Evolutionary conservation across 1,140 invertebrate species (phyloP).

Genomic region (Hylaeus volcanicus): DNA sequence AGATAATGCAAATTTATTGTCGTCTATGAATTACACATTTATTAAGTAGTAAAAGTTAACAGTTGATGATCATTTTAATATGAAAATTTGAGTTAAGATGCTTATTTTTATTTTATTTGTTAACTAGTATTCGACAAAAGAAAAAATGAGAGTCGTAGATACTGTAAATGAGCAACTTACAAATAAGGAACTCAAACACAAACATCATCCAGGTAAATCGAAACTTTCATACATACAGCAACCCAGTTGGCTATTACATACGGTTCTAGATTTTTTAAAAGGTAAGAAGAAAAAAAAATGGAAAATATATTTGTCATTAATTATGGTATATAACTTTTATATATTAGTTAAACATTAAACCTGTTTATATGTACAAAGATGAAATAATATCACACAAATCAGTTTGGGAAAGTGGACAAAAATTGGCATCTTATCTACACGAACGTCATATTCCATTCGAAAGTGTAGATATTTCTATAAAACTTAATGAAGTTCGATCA

Average conservation of each 20-base stretch:
- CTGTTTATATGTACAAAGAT: conserved; percentile 48
- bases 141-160: conserved; percentile 80
- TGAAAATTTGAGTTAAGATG: neutral
- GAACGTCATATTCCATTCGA: conserved; percentile 84
- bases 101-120: conserved; percentile 81
- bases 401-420: conserved; percentile 79
- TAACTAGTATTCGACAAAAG: conserved; percentile 71
- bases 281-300: conserved; percentile 54
- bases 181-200: conserved; percentile 83
- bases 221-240: conserved; percentile 79
- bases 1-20: neutral
- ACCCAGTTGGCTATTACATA: conserved; percentile 82
- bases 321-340: neutral
- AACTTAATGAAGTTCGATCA: conserved; percentile 74
- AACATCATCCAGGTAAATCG: conserved; percentile 85
- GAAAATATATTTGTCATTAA: neutral
- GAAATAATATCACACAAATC: conserved; percentile 81
- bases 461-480: conserved; percentile 79
- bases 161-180: conserved; percentile 81
- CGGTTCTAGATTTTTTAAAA: conserved; percentile 81
- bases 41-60: neutral
- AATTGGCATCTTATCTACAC: conserved; percentile 83
- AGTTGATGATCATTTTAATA: neutral
- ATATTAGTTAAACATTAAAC: conserved; percentile 24
- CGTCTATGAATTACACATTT: neutral